Evolutionary conservation across 92 coral and sea anemone genomes (phyloP), one percentile per base, ranked within the genome.

Genomic region (Desmophyllum pertusum): DNA sequence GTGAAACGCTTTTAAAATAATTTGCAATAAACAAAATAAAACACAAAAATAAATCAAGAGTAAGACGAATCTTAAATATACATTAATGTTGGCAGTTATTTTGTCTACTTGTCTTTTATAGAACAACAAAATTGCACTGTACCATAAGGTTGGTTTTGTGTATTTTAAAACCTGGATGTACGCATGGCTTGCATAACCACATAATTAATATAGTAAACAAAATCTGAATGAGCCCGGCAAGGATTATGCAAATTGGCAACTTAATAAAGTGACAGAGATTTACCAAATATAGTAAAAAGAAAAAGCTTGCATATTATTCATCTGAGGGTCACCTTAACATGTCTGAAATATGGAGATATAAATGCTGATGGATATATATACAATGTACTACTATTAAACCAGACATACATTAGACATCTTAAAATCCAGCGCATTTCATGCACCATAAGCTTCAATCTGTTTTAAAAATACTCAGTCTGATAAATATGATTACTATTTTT

Each of bases 231-330:
- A 15, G 8, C 70, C 10, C 23, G 15, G 42, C 70, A 31, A 65
- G 70, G 70, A 33, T 65, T 65, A 65, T 65, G 70, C 70, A 65
- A 36, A 65, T 65, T 65, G 19, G 37, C 10, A 65, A 65, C 35
- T n/a, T 65, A 11, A 65, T 35, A 36, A 35, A 13, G 70, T 30
- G 40, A 65, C 31, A 33, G 33, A 65, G 41, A 65, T 65, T 33
- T 10, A 64, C 70, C 70, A 30, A 29, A 64, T 31, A 64, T 64
- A 63, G 70, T 31, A 29, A 64, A 18, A 64, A 30, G n/a, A 64
- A 31, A 64, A 27, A 11, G 3, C 70, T 27, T 23, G 9, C 1
- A 8, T 59, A 27, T n/a, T 59, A 59, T 8, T 57, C 64, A 19
- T 57, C 7, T 57, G 6, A 57, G 4, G 29, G 11, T 14, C 1